Percentiles rank a stretch among this genome's conserved stretches.
These are phyloP conservation scores for Pterocles orientalis DNA, from an alignment of 2,113 vertebrate genomes.

Conservation along the genomic window DNA sequence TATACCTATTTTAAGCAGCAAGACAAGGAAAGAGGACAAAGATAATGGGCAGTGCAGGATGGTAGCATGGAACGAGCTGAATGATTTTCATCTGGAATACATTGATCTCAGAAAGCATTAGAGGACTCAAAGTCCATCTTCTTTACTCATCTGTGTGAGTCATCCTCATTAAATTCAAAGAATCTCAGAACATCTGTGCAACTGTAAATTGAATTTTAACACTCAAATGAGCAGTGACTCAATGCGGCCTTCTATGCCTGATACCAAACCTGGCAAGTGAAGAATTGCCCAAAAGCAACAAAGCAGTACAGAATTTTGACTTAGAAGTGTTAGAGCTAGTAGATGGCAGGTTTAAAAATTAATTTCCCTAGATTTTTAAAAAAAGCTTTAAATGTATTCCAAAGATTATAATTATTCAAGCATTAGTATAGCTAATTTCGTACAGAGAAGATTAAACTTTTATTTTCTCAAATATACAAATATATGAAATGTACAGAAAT, in stretches of 20 bases:
- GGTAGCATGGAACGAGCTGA: neutral
- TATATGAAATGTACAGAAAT: neutral
- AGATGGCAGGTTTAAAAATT: neutral
- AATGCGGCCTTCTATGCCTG: conserved; percentile 36
- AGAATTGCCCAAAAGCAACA: conserved; percentile 20
- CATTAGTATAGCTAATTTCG: conserved; percentile 22
- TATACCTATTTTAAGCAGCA: conserved; percentile 17
- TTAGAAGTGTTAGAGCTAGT: neutral
- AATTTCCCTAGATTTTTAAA: conserved; percentile 30
- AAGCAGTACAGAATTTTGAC: neutral
- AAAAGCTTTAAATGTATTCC: conserved; percentile 14
- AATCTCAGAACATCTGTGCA: conserved; percentile 75
- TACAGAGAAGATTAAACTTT: conserved; percentile 1
- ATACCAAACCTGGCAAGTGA: conserved; percentile 34
- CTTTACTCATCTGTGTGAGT: conserved; percentile 77
- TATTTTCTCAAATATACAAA: neutral
- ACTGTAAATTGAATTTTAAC: conserved; percentile 71
- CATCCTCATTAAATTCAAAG: conserved; percentile 82
- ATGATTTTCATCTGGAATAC: conserved; percentile 67
- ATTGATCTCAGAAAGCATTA: conserved; percentile 67
- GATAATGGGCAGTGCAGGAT: conserved; percentile 41
- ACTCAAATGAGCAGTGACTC: conserved; percentile 55
- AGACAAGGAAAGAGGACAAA: conserved; percentile 30
- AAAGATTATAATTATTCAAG: conserved; percentile 27
- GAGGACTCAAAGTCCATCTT: conserved; percentile 71